Percentiles rank a stretch among this genome's conserved stretches.
phyloP scores from a whole-genome alignment of 2,888 invertebrate species.

The Drosophila rellima region DNA sequence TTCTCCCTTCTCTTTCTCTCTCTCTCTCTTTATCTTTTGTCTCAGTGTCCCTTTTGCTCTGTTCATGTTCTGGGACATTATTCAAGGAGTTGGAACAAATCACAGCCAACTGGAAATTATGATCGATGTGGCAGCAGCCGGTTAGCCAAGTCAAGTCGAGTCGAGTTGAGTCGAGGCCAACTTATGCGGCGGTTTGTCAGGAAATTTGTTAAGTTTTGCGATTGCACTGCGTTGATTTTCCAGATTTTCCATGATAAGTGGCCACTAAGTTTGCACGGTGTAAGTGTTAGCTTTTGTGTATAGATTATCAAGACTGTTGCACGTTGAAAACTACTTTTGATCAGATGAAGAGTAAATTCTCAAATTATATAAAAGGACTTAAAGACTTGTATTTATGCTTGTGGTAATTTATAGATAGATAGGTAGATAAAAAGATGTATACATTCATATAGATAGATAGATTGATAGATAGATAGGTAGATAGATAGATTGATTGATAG shows the following conservation, averaged over 20 bases:
- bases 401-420: too few relatives aligned
- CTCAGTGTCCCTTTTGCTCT: conserved; percentile 15
- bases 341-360: not conserved
- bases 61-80: conserved; percentile 33
- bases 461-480: too few relatives aligned
- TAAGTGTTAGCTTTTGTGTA: conserved; percentile 1
- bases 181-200: conserved; percentile 67
- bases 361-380: not conserved
- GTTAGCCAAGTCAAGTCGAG: conserved; percentile 20
- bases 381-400: too few relatives aligned
- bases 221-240: conserved; percentile 58
- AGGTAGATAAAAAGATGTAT: too few relatives aligned
- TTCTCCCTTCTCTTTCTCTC: conserved; percentile 20
- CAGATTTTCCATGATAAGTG: conserved; percentile 43
- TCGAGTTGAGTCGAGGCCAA: conserved; percentile 32
- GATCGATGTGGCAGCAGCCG: conserved; percentile 71
- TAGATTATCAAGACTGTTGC: conserved; percentile 4
- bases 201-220: conserved; percentile 76
- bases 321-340: not conserved
- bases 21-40: conserved; percentile 1
- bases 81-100: conserved; percentile 78
- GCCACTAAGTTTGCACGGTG: conserved; percentile 14
- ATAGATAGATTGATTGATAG: too few relatives aligned
- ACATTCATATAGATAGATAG: too few relatives aligned
- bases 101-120: conserved; percentile 75